phyloP scores from a whole-genome alignment of 2,113 vertebrate genomes.

The Hippocampus abdominalis region DNA sequence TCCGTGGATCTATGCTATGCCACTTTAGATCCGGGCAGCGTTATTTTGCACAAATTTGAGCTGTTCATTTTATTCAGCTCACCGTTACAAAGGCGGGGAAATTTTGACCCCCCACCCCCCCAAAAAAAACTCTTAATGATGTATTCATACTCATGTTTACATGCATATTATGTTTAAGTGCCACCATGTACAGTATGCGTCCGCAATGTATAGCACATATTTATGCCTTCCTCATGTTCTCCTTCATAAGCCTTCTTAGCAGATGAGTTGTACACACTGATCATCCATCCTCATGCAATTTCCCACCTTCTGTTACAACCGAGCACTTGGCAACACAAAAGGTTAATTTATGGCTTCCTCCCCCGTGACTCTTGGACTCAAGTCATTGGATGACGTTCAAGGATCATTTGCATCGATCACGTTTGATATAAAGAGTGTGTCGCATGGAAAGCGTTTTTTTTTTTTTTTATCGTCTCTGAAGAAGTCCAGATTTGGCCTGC shows the following conservation, averaged over 20 bases:
- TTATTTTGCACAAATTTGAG: no score
- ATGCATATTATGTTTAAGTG: neutral
- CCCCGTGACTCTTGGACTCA: constrained; percentile 14
- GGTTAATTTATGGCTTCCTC: constrained; percentile 24
- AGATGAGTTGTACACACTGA: constrained; percentile 5
- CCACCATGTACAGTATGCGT: neutral
- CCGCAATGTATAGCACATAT: neutral
- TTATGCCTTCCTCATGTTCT: neutral
- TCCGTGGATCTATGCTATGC: no score
- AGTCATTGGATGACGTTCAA: constrained; percentile 28
- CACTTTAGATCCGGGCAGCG: no score
- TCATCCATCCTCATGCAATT: constrained; percentile 17
- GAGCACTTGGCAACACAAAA: constrained; percentile 27
- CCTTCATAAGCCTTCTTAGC: neutral
- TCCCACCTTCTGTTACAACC: constrained; percentile 13
- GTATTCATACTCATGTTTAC: neutral
- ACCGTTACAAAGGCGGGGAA: no score
- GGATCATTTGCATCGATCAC: constrained; percentile 24
- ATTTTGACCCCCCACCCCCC: no score
- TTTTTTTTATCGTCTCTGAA: neutral
- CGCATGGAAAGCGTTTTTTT: neutral
- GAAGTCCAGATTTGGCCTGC: neutral
- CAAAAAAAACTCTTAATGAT: no score
- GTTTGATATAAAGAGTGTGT: constrained; percentile 18
- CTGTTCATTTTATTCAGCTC: no score